Percentiles rank a stretch among this genome's conserved stretches.
Conservation (phyloP, 2,797 vertebrate species). For the Danio choprae region DNA sequence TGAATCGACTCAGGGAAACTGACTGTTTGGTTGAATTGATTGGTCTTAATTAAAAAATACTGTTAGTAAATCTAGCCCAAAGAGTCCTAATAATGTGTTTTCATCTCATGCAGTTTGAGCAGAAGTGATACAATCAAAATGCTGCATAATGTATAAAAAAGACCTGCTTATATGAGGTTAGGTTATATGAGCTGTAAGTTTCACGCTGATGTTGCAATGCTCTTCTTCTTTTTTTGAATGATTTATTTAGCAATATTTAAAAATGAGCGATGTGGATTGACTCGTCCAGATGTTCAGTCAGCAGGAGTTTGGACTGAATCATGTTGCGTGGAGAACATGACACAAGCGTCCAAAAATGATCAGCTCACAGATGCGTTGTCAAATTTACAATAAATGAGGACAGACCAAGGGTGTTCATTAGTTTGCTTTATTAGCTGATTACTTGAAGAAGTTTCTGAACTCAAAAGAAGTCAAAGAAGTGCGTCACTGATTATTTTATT, state of each 20-base stretch:
- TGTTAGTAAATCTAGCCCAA: too few species aligned
- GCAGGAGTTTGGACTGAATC: constrained; percentile 73
- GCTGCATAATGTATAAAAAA: too few species aligned
- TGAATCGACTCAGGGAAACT: too few species aligned
- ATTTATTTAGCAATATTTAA: neutral
- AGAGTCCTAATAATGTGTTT: too few species aligned
- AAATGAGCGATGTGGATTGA: constrained; percentile 47
- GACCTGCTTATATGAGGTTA: too few species aligned
- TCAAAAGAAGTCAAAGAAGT: constrained; percentile 56
- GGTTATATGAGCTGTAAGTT: too few species aligned
- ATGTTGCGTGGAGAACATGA: constrained; percentile 67
- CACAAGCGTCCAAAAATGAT: constrained; percentile 49
- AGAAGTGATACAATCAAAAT: too few species aligned
- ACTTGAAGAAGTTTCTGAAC: constrained; percentile 38
- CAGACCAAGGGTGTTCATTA: constrained; percentile 53
- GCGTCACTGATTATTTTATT: constrained; percentile 50
- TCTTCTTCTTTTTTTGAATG: too few species aligned
- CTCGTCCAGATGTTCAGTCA: constrained; percentile 74
- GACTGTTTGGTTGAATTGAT: too few species aligned
- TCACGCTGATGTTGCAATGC: too few species aligned
- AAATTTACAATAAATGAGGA: constrained; percentile 60
- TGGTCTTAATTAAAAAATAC: too few species aligned
- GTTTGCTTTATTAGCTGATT: constrained; percentile 39
- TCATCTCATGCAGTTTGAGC: too few species aligned
- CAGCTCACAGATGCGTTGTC: constrained; percentile 61